phyloP scores from a whole-genome alignment of 2,113 vertebrate genomes.

The Callocephalon fimbriatum region DNA sequence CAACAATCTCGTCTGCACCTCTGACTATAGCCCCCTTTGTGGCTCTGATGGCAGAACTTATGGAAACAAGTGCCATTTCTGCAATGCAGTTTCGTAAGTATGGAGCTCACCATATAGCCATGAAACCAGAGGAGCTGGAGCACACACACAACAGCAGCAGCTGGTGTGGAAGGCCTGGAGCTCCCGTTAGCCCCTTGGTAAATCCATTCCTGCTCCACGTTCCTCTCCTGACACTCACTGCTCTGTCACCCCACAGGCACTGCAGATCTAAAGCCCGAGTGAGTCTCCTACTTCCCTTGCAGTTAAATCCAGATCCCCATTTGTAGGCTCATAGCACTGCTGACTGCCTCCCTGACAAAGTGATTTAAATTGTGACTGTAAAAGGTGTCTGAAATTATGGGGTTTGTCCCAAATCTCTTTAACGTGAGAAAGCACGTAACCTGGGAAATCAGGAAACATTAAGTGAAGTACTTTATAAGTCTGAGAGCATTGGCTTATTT shows the following conservation, averaged over 20 bases:
- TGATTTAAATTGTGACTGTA: background rate
- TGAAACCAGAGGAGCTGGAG: background rate
- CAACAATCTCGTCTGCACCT: fast-evolving
- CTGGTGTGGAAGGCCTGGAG: background rate
- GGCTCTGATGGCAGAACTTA: slow-evolving; percentile 71
- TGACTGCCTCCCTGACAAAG: background rate
- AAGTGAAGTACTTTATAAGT: background rate
- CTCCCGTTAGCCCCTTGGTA: background rate
- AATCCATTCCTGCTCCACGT: fast-evolving
- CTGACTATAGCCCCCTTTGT: background rate
- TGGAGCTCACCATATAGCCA: fast-evolving
- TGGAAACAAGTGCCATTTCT: slow-evolving; percentile 50
- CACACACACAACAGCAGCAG: fast-evolving
- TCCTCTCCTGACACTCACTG: background rate
- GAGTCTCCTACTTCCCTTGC: background rate
- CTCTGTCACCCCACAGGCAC: background rate
- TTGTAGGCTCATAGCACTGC: background rate
- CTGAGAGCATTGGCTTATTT: background rate
- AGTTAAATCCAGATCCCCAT: background rate
- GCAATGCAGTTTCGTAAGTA: background rate
- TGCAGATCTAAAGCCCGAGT: background rate
- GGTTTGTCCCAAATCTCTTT: background rate
- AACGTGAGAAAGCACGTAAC: fast-evolving
- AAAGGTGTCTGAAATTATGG: background rate
- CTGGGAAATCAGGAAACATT: background rate